Evolutionary conservation across 2,797 vertebrate genomes (phyloP).

Genomic region (Coracias cyanogaster): DNA sequence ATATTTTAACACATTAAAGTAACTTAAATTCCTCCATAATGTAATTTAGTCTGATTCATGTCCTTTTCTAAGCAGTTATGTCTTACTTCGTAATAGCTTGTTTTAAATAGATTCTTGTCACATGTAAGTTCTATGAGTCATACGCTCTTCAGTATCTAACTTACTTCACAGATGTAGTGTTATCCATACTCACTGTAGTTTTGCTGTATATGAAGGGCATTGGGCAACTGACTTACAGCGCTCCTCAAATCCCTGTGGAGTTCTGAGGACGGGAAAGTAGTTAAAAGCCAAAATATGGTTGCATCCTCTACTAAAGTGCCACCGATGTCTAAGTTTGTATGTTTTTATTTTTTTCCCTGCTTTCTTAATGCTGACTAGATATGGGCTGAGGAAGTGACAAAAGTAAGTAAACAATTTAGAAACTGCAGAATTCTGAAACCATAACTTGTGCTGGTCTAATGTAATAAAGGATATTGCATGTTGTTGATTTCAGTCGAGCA

Average conservation of each 20-base stretch:
- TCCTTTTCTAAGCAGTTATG: background rate
- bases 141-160: background rate
- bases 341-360: conserved; percentile 50
- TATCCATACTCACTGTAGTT: background rate
- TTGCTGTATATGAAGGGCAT: background rate
- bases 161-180: background rate
- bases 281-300: background rate
- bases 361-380: conserved; percentile 89
- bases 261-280: background rate
- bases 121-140: background rate
- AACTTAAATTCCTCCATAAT: background rate
- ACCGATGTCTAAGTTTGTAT: conserved; percentile 59
- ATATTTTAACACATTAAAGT: background rate
- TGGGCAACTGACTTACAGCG: background rate
- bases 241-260: background rate
- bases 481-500: background rate
- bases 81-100: background rate
- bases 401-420: conserved; percentile 90
- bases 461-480: background rate
- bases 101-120: conserved; percentile 1
- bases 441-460: background rate
- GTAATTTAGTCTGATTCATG: background rate
- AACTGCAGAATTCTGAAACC: conserved; percentile 59
- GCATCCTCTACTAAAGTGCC: background rate
- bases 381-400: conserved; percentile 94